Percentiles rank a stretch among this genome's conserved stretches.
Evolutionary conservation across 2,888 invertebrate genomes (phyloP).

Genomic region (Busseola fusca): DNA sequence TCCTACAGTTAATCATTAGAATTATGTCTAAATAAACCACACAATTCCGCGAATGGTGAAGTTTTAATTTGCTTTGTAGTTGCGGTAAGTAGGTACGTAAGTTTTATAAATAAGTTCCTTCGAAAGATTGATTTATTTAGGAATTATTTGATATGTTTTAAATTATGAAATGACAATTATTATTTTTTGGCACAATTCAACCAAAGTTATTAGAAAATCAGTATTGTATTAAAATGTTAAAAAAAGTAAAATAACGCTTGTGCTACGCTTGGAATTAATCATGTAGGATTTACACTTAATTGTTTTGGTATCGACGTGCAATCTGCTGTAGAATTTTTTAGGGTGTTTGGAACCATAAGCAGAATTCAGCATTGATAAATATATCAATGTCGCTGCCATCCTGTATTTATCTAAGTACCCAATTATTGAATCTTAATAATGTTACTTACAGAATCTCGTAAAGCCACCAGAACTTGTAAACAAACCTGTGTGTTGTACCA

Average conservation of each 20-base stretch:
- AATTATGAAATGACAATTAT: slow-evolving; percentile 39
- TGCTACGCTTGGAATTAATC: slow-evolving; percentile 23
- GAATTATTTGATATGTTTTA: slow-evolving; percentile 31
- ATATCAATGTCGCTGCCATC: neutral
- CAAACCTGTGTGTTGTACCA: slow-evolving; percentile 1
- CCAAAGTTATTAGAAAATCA: slow-evolving; percentile 59
- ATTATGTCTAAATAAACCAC: slow-evolving; percentile 40
- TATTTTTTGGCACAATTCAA: slow-evolving; percentile 52
- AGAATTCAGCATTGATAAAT: neutral
- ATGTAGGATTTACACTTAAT: neutral
- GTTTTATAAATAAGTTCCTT: slow-evolving; percentile 58
- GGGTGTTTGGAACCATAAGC: neutral
- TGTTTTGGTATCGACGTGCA: neutral
- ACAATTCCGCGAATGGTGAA: slow-evolving; percentile 1
- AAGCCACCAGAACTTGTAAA: slow-evolving; percentile 12
- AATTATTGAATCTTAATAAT: slow-evolving; percentile 10
- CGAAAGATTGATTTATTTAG: slow-evolving; percentile 46
- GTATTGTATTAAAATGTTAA: slow-evolving; percentile 38
- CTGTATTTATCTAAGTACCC: neutral
- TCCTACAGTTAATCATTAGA: slow-evolving; percentile 50
- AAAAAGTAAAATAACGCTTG: slow-evolving; percentile 6
- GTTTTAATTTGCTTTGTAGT: slow-evolving; percentile 7
- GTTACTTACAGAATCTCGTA: slow-evolving; percentile 16
- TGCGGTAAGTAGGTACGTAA: slow-evolving; percentile 30
- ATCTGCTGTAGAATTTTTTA: neutral